Evolutionary conservation across 2,113 vertebrate species (phyloP), one percentile per base, ranked within the genome.

Genomic region (Urocolius indicus): DNA sequence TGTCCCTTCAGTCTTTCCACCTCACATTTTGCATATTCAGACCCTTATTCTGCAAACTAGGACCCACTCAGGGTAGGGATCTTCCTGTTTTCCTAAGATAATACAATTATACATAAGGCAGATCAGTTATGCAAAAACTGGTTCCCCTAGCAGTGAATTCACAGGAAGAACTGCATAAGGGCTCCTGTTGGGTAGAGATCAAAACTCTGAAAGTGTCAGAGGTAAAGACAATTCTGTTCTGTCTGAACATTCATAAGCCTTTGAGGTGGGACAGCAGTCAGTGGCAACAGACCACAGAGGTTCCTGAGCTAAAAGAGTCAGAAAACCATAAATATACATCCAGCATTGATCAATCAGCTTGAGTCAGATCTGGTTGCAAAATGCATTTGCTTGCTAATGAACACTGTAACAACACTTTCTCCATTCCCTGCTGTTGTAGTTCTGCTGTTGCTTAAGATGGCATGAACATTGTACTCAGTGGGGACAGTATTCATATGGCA

Each of bases 381-480:
- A 79, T 3, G 4, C 5, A 2, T 66, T 87, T 92, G 6, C 29
- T 74, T 84, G 11, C n/a, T 84, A 27, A 36, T 55, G 65, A 91
- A 46, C 3, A 27, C 19, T 49, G 7, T 30, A 18, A 76, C 13
- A 48, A 68, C 48, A 51, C 26, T 87, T 76, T 61, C 22, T 51
- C 30, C 43, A 18, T 55, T 55, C 19, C 6, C 30, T 74, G 22
- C 52, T 48, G 7, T 19, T 73, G 29, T 9, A 92, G 30, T 7
- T 66, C 24, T 32, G 23, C 59, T 58, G 71, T 32, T 58, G 30
- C 17, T 84, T 65, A 51, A 43, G 46, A 58, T 29, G 69, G 15
- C 30, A 10, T 6, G 9, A 74, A 13, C 1, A 0, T 21, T 72
- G 55, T 0, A 2, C 32, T 77, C 21, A 41, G 20, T 18, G 38